Percentiles rank a stretch among this genome's conserved stretches.
Conservation (phyloP, 2,888 invertebrate species). For the Himalopsyche kuldschensis region DNA sequence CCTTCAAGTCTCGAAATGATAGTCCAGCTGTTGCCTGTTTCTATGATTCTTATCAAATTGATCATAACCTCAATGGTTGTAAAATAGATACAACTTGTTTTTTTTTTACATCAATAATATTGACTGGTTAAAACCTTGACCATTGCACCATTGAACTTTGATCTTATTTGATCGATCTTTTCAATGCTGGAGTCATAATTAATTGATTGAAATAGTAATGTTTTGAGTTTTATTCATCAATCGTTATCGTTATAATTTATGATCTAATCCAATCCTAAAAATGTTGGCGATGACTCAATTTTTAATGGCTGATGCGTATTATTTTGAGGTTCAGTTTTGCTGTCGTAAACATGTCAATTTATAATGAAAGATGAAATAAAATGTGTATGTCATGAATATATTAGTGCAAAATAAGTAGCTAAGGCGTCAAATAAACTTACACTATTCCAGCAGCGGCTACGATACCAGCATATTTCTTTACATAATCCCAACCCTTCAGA, state of each 20-base stretch:
- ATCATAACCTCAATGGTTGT: too few species aligned
- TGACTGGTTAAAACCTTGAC: too few species aligned
- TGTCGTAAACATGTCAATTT: background rate
- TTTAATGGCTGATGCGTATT: background rate
- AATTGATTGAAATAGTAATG: too few species aligned
- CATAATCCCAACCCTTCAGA: constrained; percentile 33
- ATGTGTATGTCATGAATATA: background rate
- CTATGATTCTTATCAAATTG: too few species aligned
- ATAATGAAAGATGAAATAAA: background rate
- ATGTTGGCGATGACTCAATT: background rate
- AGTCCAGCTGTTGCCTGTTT: too few species aligned
- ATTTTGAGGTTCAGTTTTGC: background rate
- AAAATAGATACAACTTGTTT: too few species aligned
- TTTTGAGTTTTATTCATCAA: background rate
- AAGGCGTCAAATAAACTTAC: constrained; percentile 13
- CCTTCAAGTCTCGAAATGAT: too few species aligned
- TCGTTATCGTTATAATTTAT: background rate
- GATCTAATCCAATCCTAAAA: background rate
- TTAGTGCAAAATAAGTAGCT: background rate
- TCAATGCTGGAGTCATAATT: too few species aligned
- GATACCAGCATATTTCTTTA: constrained; percentile 33
- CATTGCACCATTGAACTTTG: too few species aligned
- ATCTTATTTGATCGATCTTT: too few species aligned
- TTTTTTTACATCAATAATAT: too few species aligned
- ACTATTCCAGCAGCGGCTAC: constrained; percentile 25